Evolutionary conservation across 1,140 invertebrate species (phyloP).

Genomic region (Microplitis mediator): DNA sequence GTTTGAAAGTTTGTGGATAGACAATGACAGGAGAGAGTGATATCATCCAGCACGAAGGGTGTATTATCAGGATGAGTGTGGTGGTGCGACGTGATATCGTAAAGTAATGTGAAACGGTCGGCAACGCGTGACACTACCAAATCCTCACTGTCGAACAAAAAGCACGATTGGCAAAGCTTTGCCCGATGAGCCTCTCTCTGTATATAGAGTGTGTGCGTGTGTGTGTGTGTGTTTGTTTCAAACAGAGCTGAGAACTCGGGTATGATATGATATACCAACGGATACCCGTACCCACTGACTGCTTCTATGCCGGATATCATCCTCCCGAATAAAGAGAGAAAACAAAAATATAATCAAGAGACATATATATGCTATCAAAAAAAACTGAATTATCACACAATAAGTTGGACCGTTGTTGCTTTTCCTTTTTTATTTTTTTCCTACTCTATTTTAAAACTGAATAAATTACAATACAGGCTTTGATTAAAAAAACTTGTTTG

Average conservation of each 20-base stretch:
- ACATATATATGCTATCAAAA: too few relatives aligned
- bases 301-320: too few relatives aligned
- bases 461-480: too few relatives aligned
- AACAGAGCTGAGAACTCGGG: constrained; percentile 35
- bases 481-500: too few relatives aligned
- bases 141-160: constrained; percentile 56
- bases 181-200: constrained; percentile 23
- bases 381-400: too few relatives aligned
- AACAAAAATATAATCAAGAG: background rate
- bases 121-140: constrained; percentile 45
- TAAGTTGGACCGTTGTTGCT: too few relatives aligned
- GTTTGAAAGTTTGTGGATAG: background rate
- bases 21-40: background rate
- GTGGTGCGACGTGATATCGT: constrained; percentile 40
- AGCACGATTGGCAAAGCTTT: constrained; percentile 56
- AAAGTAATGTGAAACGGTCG: constrained; percentile 23
- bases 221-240: constrained; percentile 47
- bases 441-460: too few relatives aligned
- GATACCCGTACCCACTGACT: too few relatives aligned
- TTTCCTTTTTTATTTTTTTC: too few relatives aligned
- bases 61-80: constrained; percentile 1
- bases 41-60: background rate
- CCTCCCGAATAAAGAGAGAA: background rate
- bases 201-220: too few relatives aligned
- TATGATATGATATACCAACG: background rate